Percentiles rank a stretch among this genome's conserved stretches.
phyloP scores from a whole-genome alignment of 2,113 vertebrate genomes.

The Chaenogobius annularis region DNA sequence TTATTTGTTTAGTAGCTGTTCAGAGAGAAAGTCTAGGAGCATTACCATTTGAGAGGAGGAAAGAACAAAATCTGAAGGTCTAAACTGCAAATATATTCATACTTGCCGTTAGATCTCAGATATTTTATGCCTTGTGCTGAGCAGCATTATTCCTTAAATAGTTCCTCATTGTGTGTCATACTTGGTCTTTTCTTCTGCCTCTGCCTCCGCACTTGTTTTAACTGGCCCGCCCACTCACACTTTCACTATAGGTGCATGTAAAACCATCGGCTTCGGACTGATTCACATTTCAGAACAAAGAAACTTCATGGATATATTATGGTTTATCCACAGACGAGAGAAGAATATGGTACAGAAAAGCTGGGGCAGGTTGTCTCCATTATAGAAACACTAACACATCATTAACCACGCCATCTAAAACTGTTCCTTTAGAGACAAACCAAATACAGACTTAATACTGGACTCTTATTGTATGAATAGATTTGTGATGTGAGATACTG shows the following conservation, averaged over 20 bases:
- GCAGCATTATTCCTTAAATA: slow-evolving; percentile 47
- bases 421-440: background rate
- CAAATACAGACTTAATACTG: no score
- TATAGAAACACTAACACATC: background rate
- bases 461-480: no score
- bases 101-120: slow-evolving; percentile 17
- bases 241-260: slow-evolving; percentile 41
- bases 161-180: slow-evolving; percentile 65
- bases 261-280: slow-evolving; percentile 30
- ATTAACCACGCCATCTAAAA: background rate
- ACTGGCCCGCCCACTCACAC: slow-evolving; percentile 54
- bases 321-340: background rate
- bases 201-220: slow-evolving; percentile 49
- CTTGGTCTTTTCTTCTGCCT: slow-evolving; percentile 59
- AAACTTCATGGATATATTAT: background rate
- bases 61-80: no score
- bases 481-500: no score
- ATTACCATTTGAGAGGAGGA: no score
- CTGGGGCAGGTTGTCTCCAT: no score
- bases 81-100: no score
- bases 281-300: slow-evolving; percentile 12
- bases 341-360: background rate
- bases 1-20: no score
- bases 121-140: background rate
- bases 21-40: no score